Evolutionary conservation across 2,113 vertebrate species (phyloP).

Genomic region (Brachyistius frenatus): DNA sequence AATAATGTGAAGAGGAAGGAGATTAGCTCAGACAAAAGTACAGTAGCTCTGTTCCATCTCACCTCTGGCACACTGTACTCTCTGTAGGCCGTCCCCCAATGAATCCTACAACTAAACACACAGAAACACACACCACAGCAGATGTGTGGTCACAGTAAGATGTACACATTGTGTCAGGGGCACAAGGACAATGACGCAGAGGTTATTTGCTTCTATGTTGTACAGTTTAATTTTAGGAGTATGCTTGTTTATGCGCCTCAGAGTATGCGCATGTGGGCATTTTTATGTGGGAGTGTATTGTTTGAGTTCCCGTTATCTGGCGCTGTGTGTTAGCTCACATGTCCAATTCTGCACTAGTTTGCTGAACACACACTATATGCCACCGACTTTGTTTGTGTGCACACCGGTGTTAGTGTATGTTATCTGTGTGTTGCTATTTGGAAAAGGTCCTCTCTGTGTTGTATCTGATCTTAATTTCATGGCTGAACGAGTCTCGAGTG

Average conservation of each 20-base stretch:
- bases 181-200: conserved; percentile 29
- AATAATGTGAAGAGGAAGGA: conserved; percentile 10
- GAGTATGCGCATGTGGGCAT: conserved; percentile 39
- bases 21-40: conserved; percentile 26
- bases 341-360: conserved; percentile 39
- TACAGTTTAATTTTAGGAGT: conserved; percentile 39
- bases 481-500: conserved; percentile 66
- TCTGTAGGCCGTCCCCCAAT: conserved; percentile 13
- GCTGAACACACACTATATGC: conserved; percentile 25
- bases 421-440: conserved; percentile 62
- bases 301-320: conserved; percentile 61
- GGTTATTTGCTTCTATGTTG: conserved; percentile 37
- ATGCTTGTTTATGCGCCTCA: conserved; percentile 49
- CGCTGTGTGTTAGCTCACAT: conserved; percentile 55
- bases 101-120: conserved; percentile 20
- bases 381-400: conserved; percentile 53
- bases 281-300: conserved; percentile 55
- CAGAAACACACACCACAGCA: conserved; percentile 25
- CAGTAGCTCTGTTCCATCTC: conserved; percentile 10
- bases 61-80: conserved; percentile 33
- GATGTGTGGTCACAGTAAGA: conserved; percentile 42
- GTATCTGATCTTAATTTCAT: conserved; percentile 84
- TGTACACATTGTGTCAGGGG: conserved; percentile 10
- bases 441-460: conserved; percentile 30
- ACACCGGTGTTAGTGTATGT: conserved; percentile 17